A percentile compares a stretch with the other conserved stretches of the same genome.
Evolutionary conservation across 2,888 invertebrate species (phyloP).

Genomic region (Furcula furcula): DNA sequence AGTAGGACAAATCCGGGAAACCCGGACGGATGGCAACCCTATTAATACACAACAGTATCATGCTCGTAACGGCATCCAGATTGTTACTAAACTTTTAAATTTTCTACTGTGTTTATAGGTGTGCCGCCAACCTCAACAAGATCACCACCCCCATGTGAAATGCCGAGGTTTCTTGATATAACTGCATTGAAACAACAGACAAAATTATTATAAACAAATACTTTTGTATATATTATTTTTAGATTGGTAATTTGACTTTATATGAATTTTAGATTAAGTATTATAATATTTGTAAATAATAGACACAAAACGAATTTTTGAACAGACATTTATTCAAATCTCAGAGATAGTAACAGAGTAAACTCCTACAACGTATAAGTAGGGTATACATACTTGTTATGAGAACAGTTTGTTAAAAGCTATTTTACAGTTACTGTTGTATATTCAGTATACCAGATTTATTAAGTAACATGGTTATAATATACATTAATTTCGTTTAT

Average conservation of each 20-base stretch:
- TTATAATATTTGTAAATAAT: constrained; percentile 8
- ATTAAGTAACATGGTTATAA: constrained; percentile 24
- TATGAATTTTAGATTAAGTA: constrained; percentile 7
- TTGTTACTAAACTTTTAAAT: too few relatives aligned
- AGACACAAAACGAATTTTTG: constrained; percentile 28
- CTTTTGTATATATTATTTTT: constrained; percentile 1
- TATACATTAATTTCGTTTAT: constrained; percentile 26
- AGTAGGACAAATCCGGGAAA: too few relatives aligned
- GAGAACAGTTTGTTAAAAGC: constrained; percentile 40
- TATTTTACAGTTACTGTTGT: constrained; percentile 27
- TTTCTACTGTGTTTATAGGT: too few relatives aligned
- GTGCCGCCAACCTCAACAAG: constrained; percentile 26
- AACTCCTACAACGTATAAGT: constrained; percentile 46
- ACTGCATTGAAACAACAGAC: constrained; percentile 86
- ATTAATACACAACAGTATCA: too few relatives aligned
- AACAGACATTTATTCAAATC: constrained; percentile 80
- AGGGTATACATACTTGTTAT: constrained; percentile 39
- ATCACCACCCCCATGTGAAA: constrained; percentile 41
- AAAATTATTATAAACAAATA: constrained; percentile 75
- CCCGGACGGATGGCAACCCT: too few relatives aligned
- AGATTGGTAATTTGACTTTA: constrained; percentile 3
- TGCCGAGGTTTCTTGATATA: constrained; percentile 85
- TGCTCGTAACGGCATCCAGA: too few relatives aligned
- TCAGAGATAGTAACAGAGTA: constrained; percentile 73
- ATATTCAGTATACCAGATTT: constrained; percentile 27